Evolutionary conservation across 92 coral and sea anemone genomes (phyloP), one percentile per base, ranked within the genome.

Genomic region (Hydrozoanthus gracilis): DNA sequence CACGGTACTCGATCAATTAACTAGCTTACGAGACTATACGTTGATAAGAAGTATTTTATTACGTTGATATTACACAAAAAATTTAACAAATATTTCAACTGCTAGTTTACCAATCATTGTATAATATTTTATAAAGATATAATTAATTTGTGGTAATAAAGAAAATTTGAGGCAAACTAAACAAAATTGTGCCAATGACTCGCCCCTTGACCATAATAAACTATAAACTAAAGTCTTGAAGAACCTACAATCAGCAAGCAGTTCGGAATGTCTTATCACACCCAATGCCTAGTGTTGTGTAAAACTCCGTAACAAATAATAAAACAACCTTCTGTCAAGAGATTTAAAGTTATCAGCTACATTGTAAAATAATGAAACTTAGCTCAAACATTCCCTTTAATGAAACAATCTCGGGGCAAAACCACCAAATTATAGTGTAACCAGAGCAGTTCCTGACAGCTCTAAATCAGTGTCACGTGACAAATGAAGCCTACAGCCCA

Each of bases 381-480:
- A 27, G 39, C 2, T 27, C 39, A 2, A 27, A 27, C 39, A 27
- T 68, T 68, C 47, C 4, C 12, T 8, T 58, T 68, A 35, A 6
- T 6, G 35, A 67, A 6, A 20, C 46, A 5, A 6, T 4, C 46
- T 67, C 39, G 45, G 44, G 44, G 44, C 73, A 68, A 67, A 68
- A 68, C 49, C 10, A 68, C 7, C 46, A 27, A 20, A 11, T 11
- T 58, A 8, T 46, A 3, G 62, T 71, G 3, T 61, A 44, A 51
- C 52, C 16, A 3, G 11, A 77, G 82, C 67, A 52, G 50, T 54
- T 74, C 61, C 79, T 52, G 66, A 76, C 82, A 76, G 82, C 82
- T 76, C 82, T 16, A 10, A 17, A 9, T 14, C 10, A n/a, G 9
- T 64, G 73, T 4, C 85, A 48, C 74, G 85, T 48, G 74, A 62